A percentile compares a stretch with the other conserved stretches of the same genome.
These are phyloP conservation scores for Nemapogon koenigi DNA, from an alignment of 2,888 invertebrate genomes.

Conservation along the genomic window DNA sequence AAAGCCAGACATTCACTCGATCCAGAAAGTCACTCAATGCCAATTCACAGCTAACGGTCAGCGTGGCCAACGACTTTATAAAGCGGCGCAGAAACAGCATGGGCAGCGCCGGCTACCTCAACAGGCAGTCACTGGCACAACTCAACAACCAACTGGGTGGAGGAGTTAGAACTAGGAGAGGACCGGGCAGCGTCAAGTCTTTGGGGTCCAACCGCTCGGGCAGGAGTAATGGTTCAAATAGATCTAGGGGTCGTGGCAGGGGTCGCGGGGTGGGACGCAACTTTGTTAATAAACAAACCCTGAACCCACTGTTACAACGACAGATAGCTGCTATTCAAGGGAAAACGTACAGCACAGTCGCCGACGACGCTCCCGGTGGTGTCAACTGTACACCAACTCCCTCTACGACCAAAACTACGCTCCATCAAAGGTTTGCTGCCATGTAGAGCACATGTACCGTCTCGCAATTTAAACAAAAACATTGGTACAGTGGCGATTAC, in stretches of 20 bases:
- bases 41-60: constrained; percentile 46
- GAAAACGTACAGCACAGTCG: constrained; percentile 25
- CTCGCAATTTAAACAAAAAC: no score
- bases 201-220: constrained; percentile 42
- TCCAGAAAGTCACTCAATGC: constrained; percentile 48
- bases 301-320: constrained; percentile 47
- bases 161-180: constrained; percentile 35
- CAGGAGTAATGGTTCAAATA: constrained; percentile 26
- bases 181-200: constrained; percentile 50
- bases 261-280: constrained; percentile 44
- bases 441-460: no score
- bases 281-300: constrained; percentile 42
- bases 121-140: constrained; percentile 43
- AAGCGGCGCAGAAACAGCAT: constrained; percentile 48
- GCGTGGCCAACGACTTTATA: constrained; percentile 50
- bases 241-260: constrained; percentile 35
- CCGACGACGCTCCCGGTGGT: constrained; percentile 27
- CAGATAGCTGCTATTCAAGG: constrained; percentile 56
- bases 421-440: constrained; percentile 53
- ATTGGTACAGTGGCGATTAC: no score
- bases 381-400: constrained; percentile 46
- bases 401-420: constrained; percentile 40
- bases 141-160: constrained; percentile 43
- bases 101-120: constrained; percentile 43
- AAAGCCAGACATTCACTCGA: constrained; percentile 51